Conservation (phyloP, 2,113 vertebrate species). For the Macroglossus sobrinus region DNA sequence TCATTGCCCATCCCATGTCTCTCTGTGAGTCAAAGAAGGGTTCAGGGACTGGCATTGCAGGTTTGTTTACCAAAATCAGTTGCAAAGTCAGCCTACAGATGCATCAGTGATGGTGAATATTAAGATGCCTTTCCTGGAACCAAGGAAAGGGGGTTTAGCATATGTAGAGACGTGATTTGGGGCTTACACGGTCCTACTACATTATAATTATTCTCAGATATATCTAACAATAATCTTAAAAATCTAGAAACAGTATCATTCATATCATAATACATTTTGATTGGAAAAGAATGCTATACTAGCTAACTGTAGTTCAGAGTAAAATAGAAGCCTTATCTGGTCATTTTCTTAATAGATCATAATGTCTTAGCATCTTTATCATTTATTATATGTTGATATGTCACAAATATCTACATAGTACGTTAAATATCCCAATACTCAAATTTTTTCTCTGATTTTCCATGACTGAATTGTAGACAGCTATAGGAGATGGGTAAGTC, state of each 20-base stretch:
- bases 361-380: neutral
- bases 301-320: neutral
- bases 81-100: neutral
- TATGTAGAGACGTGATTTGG: neutral
- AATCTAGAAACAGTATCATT: neutral
- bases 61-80: neutral
- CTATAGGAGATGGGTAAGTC: neutral
- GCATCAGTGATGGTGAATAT: neutral
- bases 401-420: neutral
- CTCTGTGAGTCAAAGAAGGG: neutral
- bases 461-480: neutral
- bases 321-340: neutral
- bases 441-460: neutral
- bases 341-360: neutral
- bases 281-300: neutral
- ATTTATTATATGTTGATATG: neutral
- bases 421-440: neutral
- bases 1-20: neutral
- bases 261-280: neutral
- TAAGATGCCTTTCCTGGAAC: neutral
- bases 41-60: neutral
- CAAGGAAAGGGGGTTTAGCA: neutral
- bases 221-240: neutral
- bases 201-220: neutral
- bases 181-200: neutral